Percentiles rank a stretch among this genome's conserved stretches.
phyloP scores from a whole-genome alignment of 2,113 vertebrate species.

The zebrafish (Danio rerio) region DNA sequence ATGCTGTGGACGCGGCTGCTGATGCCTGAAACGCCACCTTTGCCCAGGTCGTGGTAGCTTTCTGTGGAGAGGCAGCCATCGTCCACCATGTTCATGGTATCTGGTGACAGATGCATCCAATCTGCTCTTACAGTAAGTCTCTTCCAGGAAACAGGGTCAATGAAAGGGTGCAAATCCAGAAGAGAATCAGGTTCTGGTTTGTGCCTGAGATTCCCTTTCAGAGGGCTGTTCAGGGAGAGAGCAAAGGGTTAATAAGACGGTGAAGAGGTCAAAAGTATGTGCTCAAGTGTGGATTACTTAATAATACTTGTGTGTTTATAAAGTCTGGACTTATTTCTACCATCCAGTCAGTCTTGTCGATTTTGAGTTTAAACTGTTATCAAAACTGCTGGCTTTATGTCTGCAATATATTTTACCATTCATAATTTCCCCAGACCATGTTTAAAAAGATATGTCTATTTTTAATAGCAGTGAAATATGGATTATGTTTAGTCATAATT shows the following conservation, averaged over 20 bases:
- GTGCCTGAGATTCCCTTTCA: not conserved
- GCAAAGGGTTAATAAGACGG: not conserved
- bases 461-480: no score
- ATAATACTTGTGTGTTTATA: no score
- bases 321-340: not conserved
- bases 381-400: not conserved
- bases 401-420: not conserved
- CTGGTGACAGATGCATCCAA: constrained; percentile 82
- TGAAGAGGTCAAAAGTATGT: not conserved
- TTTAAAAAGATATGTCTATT: no score
- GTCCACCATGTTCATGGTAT: constrained; percentile 78
- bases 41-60: constrained; percentile 77
- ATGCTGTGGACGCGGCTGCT: constrained; percentile 79
- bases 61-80: constrained; percentile 74
- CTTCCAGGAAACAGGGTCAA: constrained; percentile 1
- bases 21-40: constrained; percentile 69
- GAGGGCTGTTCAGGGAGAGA: not conserved
- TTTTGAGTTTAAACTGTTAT: constrained; percentile 9
- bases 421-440: not conserved
- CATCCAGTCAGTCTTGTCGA: not conserved
- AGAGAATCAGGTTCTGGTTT: not conserved
- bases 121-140: constrained; percentile 36
- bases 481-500: no score
- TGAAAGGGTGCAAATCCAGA: constrained; percentile 2
- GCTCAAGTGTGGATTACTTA: no score